Evolutionary conservation across 1,140 invertebrate genomes (phyloP), one percentile per base, ranked within the genome.

Genomic region (Apis dorsata): DNA sequence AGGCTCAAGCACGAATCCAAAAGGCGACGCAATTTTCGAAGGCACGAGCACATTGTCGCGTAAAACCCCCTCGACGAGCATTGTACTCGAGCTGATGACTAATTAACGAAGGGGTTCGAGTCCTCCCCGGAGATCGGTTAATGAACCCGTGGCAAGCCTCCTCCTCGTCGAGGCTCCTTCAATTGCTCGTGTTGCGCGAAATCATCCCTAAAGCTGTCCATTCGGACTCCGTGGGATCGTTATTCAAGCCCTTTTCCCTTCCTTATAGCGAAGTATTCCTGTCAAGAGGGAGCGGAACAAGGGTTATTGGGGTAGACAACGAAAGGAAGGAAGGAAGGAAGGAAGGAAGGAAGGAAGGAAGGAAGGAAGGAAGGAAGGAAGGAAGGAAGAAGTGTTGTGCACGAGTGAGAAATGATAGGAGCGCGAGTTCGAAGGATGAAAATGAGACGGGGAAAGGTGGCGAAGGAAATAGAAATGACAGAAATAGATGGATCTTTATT

Each of bases 141-240:
- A 88, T 85, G 86, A 88, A 88, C 75, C 79, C 65, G 75, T 72
- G 83, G 51, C 62, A 28, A 51, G 70, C 72, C 62, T 69, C 73
- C 62, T 69, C 73, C 59, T 69, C 79, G 34, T 71, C n/a, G 75
- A 44, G 34, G 5, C 75, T 78, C 72, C 81, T 80, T 86, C 83
- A 85, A 88, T 88, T 87, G 79, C 82, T 74, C 34, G n/a, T 63
- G 86, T 63, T 77, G 66, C 63, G 75, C 60, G 65, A 44, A 44
- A 44, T 73, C 83, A 80, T 87, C 83, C 62, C 80, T 63, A 70
- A 79, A 85, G 65, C 87, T 88, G 87, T 87, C 83, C 68, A 77
- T 88, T 77, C 57, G 53, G 28, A 79, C 79, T 73, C 62, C 21
- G 51, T 15, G 60, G 76, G 74, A 88, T 88, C 87, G 85, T 88